phyloP scores from a whole-genome alignment of 2,113 vertebrate genomes.

The Syngnathus floridae region DNA sequence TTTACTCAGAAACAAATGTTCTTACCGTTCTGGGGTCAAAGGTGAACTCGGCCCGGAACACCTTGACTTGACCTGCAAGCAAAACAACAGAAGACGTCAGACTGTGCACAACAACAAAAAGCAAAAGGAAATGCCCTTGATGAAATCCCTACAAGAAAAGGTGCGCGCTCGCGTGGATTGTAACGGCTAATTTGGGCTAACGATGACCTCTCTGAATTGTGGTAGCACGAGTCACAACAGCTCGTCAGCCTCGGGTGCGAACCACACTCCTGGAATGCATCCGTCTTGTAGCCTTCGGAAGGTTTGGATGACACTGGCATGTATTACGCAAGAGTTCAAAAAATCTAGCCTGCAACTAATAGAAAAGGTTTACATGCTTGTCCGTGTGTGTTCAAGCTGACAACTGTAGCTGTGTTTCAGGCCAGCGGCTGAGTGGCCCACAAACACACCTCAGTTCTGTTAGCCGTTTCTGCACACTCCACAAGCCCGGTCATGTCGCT shows the following conservation, averaged over 20 bases:
- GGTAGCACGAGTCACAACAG: neutral
- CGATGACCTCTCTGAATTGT: neutral
- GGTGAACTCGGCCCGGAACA: conserved; percentile 89
- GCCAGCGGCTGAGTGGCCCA: conserved; percentile 6
- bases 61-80: conserved; percentile 87
- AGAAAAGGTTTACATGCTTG: neutral
- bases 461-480: conserved; percentile 31
- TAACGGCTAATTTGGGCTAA: neutral
- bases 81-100: conserved; percentile 11
- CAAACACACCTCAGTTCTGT: conserved; percentile 52
- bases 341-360: neutral
- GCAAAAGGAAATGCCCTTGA: neutral
- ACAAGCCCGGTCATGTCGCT: conserved; percentile 51
- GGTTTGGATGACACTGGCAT: conserved; percentile 7
- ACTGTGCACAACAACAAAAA: neutral
- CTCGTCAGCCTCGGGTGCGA: neutral
- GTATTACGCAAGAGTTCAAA: conserved; percentile 1
- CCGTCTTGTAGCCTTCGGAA: conserved; percentile 11
- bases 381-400: neutral
- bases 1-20: neutral
- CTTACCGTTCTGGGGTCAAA: conserved; percentile 97
- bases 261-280: conserved; percentile 31
- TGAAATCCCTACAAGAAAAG: neutral
- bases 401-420: conserved; percentile 37
- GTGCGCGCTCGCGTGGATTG: neutral